Percentiles rank a stretch among this genome's conserved stretches.
Conservation (phyloP, 1,140 invertebrate species). For the Asbolus verrucosus region DNA sequence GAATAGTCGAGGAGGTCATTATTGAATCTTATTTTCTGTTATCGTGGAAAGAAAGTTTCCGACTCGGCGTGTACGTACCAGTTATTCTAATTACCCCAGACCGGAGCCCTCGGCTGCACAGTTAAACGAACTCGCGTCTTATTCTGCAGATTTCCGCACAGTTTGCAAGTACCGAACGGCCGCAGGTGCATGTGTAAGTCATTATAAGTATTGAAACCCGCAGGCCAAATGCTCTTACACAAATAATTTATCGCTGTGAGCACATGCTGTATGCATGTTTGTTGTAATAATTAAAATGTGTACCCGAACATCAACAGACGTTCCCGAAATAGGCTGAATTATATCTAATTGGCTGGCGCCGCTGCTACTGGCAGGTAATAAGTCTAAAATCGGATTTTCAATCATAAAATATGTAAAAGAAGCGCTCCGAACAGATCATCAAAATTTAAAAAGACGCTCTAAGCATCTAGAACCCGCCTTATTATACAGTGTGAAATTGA, state of each 20-base stretch:
- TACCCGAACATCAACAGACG: conserved; percentile 40
- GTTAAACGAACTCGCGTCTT: too few species aligned
- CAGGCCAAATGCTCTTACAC: conserved; percentile 36
- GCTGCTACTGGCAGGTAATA: not conserved
- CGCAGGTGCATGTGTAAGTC: conserved; percentile 32
- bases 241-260: conserved; percentile 35
- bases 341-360: conserved; percentile 29
- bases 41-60: conserved; percentile 9
- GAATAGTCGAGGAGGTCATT: conserved; percentile 49
- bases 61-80: not conserved
- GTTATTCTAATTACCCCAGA: conserved; percentile 3
- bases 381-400: conserved; percentile 11
- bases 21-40: conserved; percentile 47
- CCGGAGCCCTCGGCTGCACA: not conserved
- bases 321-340: conserved; percentile 18
- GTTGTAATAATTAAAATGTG: conserved; percentile 42
- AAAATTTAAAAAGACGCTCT: conserved; percentile 1
- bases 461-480: not conserved
- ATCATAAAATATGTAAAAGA: conserved; percentile 27
- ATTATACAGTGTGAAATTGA: conserved; percentile 30
- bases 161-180: not conserved
- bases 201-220: conserved; percentile 42
- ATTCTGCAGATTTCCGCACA: too few species aligned
- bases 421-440: not conserved
- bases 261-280: conserved; percentile 36